Conservation (phyloP, 2,113 vertebrate species). For the Chamaea fasciata region DNA sequence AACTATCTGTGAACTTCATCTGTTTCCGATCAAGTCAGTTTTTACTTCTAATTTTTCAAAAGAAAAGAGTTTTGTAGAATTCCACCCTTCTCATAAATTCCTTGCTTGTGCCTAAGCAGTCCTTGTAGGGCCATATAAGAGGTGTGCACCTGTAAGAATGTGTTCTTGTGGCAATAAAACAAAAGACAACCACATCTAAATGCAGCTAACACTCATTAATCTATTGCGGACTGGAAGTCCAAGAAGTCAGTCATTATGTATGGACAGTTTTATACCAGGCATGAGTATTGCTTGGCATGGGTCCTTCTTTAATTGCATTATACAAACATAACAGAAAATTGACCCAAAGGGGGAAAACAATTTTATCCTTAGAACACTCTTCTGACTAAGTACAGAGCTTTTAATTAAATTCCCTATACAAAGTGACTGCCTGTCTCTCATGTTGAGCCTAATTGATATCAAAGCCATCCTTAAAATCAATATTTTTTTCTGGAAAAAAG, state of each 20-base stretch:
- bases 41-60: not conserved
- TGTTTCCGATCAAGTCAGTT: not conserved
- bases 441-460: constrained; percentile 65
- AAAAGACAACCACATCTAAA: not conserved
- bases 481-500: constrained; percentile 57
- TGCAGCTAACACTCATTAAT: not conserved
- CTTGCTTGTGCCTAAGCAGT: not conserved
- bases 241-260: constrained; percentile 5
- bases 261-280: constrained; percentile 45
- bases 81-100: not conserved
- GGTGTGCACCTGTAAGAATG: not conserved
- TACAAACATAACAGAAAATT: constrained; percentile 67
- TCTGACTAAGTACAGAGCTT: constrained; percentile 63
- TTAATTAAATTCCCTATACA: constrained; percentile 67
- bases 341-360: constrained; percentile 64
- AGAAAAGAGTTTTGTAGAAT: not conserved
- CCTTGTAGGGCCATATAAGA: not conserved
- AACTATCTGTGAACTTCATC: not conserved
- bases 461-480: constrained; percentile 67
- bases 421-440: constrained; percentile 67
- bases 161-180: not conserved
- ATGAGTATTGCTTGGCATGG: constrained; percentile 52
- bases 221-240: not conserved
- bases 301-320: constrained; percentile 64
- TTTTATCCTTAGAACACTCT: constrained; percentile 65